Conservation (phyloP, 35 echinoderm and acorn worm genomes). For the Apostichopus parvimensis region DNA sequence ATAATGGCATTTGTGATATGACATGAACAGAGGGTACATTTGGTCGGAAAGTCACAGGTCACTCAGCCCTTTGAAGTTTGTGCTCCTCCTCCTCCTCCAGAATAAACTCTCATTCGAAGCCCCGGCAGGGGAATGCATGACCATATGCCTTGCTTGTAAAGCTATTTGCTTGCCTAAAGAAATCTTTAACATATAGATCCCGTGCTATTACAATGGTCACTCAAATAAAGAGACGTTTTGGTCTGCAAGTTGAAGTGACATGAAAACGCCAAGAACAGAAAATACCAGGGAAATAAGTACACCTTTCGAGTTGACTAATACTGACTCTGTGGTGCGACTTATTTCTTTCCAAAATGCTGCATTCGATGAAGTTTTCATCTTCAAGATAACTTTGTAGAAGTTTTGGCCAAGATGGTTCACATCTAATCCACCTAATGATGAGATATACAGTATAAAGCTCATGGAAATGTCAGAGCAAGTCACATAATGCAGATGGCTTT, state of each 20-base stretch:
- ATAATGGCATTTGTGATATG: background rate
- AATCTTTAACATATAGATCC: background rate
- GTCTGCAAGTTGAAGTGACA: background rate
- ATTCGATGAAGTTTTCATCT: background rate
- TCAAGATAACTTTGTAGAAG: background rate
- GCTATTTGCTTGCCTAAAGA: no score
- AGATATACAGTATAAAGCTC: background rate
- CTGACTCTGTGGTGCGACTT: background rate
- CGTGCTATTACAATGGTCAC: background rate
- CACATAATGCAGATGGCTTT: background rate
- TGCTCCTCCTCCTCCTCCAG: no score
- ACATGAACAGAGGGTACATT: no score
- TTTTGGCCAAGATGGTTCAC: background rate
- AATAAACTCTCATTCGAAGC: no score
- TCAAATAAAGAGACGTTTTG: slow-evolving; percentile 13
- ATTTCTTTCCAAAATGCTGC: background rate
- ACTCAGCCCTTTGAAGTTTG: no score
- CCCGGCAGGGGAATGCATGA: no score
- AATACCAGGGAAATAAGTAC: background rate
- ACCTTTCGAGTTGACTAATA: background rate
- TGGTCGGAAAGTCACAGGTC: no score
- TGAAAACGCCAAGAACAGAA: slow-evolving; percentile 16
- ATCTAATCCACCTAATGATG: slow-evolving; percentile 1
- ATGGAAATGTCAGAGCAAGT: background rate
- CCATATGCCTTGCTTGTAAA: no score